Evolutionary conservation across 2,888 invertebrate species (phyloP).

Genomic region (Philereme transversata): DNA sequence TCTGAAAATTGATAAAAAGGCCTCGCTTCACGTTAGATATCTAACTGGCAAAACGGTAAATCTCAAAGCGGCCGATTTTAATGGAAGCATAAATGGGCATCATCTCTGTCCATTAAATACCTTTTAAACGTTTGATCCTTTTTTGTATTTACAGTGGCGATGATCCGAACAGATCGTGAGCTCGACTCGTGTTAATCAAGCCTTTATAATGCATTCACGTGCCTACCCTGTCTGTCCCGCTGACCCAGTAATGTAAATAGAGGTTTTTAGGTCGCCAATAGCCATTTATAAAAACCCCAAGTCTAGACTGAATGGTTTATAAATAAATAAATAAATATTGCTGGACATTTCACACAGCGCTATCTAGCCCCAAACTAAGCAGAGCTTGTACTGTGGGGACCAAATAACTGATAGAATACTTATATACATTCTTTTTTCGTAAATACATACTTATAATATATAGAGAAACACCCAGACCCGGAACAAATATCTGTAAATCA

Average conservation of each 20-base stretch:
- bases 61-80: constrained; percentile 79
- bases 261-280: background rate
- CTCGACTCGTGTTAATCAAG: constrained; percentile 69
- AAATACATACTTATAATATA: too few species aligned
- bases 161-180: constrained; percentile 72
- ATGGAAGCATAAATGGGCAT: constrained; percentile 80
- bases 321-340: too few species aligned
- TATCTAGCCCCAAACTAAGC: too few species aligned
- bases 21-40: constrained; percentile 61
- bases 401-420: too few species aligned
- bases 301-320: too few species aligned
- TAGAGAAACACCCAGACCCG: too few species aligned
- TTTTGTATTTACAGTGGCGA: constrained; percentile 75
- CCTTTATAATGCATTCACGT: constrained; percentile 46
- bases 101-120: constrained; percentile 82
- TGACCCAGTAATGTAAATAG: constrained; percentile 31
- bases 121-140: constrained; percentile 84
- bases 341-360: too few species aligned
- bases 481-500: too few species aligned
- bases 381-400: too few species aligned
- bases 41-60: constrained; percentile 66
- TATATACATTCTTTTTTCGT: too few species aligned
- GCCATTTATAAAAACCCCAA: too few species aligned
- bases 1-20: constrained; percentile 66
- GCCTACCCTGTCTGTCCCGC: constrained; percentile 31